Evolutionary conservation across 2,113 vertebrate species (phyloP).

Genomic region (Vulpes ferrilata): DNA sequence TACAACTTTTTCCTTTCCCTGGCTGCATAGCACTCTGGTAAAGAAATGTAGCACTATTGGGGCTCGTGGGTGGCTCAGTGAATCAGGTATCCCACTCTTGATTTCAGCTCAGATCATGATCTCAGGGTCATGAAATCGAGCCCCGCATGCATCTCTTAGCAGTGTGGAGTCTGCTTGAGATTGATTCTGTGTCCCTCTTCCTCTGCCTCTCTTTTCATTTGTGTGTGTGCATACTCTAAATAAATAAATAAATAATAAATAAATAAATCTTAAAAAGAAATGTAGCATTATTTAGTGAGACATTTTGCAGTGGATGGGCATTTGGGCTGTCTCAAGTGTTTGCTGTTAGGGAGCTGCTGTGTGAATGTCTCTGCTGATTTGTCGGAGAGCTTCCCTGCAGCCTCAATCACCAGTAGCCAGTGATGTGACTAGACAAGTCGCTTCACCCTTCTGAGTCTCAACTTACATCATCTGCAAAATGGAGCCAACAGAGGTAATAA

Average conservation of each 20-base stretch:
- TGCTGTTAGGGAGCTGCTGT: background rate
- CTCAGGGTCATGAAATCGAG: background rate
- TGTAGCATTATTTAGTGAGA: background rate
- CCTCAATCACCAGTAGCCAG: background rate
- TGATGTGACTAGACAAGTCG: background rate
- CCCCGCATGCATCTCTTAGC: background rate
- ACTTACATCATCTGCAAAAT: background rate
- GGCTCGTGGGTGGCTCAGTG: background rate
- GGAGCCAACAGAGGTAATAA: background rate
- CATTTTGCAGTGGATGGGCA: background rate
- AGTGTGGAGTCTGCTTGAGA: background rate
- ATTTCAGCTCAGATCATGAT: background rate
- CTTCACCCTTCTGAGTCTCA: background rate
- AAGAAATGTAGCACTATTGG: background rate
- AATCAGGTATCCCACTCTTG: background rate
- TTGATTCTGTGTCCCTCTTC: background rate
- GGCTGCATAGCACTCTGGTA: background rate
- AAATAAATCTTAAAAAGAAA: background rate
- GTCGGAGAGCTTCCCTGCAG: background rate
- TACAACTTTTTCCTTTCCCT: background rate
- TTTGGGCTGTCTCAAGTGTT: background rate
- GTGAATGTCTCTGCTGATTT: background rate
- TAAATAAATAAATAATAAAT: background rate
- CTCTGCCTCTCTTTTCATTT: background rate
- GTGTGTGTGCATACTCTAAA: background rate